These are phyloP conservation scores for Muscicapa adusta DNA, from an alignment of 2,113 vertebrate species.

Conservation along the genomic window DNA sequence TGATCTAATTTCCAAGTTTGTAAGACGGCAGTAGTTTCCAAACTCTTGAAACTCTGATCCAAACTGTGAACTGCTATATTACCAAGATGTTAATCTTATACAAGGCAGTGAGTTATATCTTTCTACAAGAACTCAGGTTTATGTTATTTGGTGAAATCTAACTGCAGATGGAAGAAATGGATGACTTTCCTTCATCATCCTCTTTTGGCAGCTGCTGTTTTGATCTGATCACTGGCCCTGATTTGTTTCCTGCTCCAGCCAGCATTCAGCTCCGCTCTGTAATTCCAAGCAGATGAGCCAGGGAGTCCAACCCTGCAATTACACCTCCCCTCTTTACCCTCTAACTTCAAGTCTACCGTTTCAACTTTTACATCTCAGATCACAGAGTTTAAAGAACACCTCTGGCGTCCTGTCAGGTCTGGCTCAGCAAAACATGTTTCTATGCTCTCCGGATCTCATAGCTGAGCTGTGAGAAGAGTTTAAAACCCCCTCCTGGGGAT, in stretches of 20 bases:
- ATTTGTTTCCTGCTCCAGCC: conserved; percentile 80
- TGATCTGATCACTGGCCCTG: conserved; percentile 76
- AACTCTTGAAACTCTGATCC: background rate
- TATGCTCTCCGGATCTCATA: background rate
- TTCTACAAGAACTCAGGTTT: background rate
- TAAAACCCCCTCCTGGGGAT: conserved; percentile 26
- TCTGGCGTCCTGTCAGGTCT: conserved; percentile 58
- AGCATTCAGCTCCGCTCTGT: conserved; percentile 80
- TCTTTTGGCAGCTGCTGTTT: conserved; percentile 75
- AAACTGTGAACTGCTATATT: background rate
- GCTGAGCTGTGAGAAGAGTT: background rate
- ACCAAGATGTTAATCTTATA: background rate
- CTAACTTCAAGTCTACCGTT: conserved; percentile 70
- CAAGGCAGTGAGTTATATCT: background rate
- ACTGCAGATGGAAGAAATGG: conserved; percentile 26
- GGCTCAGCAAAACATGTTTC: conserved; percentile 29
- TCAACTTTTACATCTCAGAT: conserved; percentile 64
- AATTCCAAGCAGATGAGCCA: conserved; percentile 84
- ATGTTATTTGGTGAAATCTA: background rate
- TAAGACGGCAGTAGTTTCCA: background rate
- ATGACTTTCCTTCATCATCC: conserved; percentile 62
- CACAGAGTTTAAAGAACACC: conserved; percentile 65
- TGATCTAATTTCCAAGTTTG: background rate
- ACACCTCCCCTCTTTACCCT: conserved; percentile 75
- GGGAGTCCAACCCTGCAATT: conserved; percentile 80